Percentiles rank a stretch among this genome's conserved stretches.
Evolutionary conservation across 2,797 vertebrate genomes (phyloP).

Genomic region (Novumbra hubbsi): DNA sequence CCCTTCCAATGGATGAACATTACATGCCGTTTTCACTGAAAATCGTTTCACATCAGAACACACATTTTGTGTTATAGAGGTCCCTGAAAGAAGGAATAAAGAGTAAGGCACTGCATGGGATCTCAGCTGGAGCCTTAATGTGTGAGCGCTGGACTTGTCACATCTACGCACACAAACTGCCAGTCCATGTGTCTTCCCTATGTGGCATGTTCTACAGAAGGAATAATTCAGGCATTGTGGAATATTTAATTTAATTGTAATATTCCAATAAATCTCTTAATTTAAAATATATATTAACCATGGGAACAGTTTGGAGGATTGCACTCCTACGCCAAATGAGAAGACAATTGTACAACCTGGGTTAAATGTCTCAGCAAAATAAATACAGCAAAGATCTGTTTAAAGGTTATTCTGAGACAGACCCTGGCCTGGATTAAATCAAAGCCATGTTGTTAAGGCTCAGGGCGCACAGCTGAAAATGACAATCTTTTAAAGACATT

Average conservation of each 20-base stretch:
- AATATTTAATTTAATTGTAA: constrained; percentile 79
- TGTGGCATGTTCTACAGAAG: constrained; percentile 20
- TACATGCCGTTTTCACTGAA: background rate
- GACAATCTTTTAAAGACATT: background rate
- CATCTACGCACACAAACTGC: background rate
- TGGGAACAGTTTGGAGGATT: constrained; percentile 81
- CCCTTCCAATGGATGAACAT: background rate
- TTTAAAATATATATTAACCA: constrained; percentile 71
- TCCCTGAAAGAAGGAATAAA: background rate
- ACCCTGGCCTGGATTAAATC: background rate
- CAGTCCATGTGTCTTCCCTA: background rate
- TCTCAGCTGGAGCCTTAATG: background rate
- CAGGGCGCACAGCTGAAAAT: background rate
- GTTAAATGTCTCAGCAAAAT: background rate
- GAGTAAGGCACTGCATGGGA: background rate
- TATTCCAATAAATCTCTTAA: constrained; percentile 80
- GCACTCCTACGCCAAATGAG: constrained; percentile 69
- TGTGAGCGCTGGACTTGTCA: background rate
- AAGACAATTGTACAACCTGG: constrained; percentile 13
- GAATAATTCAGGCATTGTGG: constrained; percentile 71
- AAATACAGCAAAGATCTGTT: background rate
- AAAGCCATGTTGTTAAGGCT: background rate
- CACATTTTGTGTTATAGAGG: background rate
- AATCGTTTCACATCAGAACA: background rate
- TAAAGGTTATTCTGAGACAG: background rate